Percentiles rank a stretch among this genome's conserved stretches.
Conservation (phyloP, 2,888 invertebrate genomes). For the Ferrisia virgata region DNA sequence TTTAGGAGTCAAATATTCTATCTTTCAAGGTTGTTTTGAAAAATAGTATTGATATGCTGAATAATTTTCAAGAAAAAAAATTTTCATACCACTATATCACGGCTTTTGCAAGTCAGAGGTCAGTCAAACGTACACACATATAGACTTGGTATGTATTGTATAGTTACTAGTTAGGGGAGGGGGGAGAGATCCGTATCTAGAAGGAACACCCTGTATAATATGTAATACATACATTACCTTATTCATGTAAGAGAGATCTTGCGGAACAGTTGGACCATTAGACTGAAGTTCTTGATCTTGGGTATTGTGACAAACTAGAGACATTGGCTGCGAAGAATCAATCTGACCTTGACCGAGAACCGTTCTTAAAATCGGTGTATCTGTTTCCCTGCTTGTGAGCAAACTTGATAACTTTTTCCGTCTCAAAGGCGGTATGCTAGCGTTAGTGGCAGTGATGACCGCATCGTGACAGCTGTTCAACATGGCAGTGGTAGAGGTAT, state of each 20-base stretch:
- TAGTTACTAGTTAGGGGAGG: too few species aligned
- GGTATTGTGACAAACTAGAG: slow-evolving; percentile 61
- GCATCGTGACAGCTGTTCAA: slow-evolving; percentile 48
- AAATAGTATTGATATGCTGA: too few species aligned
- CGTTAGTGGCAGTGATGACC: slow-evolving; percentile 54
- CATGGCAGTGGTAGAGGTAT: slow-evolving; percentile 51
- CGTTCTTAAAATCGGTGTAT: slow-evolving; percentile 80
- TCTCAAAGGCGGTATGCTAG: slow-evolving; percentile 68
- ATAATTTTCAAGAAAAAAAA: too few species aligned
- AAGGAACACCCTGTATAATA: too few species aligned
- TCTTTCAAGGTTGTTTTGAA: too few species aligned
- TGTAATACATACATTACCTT: too few species aligned
- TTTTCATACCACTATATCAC: too few species aligned
- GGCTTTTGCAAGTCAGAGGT: too few species aligned
- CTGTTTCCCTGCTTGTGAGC: slow-evolving; percentile 66
- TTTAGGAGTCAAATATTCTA: too few species aligned
- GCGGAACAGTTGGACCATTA: slow-evolving; percentile 57
- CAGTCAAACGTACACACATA: too few species aligned
- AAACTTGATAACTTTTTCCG: slow-evolving; percentile 68
- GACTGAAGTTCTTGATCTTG: slow-evolving; percentile 57
- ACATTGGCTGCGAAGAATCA: slow-evolving; percentile 73
- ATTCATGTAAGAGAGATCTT: slow-evolving; percentile 23
- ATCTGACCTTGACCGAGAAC: slow-evolving; percentile 78
- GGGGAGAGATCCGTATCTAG: too few species aligned
- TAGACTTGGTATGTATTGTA: too few species aligned